Base-by-base conservation (phyloP, 2,113 vertebrate species). In the Anguilla rostrata region DNA sequence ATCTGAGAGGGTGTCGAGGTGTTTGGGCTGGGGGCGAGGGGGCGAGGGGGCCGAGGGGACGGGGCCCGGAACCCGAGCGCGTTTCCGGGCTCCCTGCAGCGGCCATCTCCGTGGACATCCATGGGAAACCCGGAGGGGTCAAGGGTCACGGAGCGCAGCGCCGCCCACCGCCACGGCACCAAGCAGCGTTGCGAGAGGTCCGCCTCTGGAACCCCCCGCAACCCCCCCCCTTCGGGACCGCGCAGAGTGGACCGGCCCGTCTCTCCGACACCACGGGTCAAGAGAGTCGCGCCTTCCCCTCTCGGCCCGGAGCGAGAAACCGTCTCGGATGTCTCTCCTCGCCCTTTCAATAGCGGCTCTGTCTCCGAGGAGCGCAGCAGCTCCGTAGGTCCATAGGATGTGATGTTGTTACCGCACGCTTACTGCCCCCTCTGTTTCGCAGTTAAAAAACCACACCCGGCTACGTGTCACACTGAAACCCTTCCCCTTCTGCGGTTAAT, bases 11-110 rank as follows among this genome's bases (percentile, higher is more conserved):
- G 89, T 91, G 88, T 91, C 93, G 94, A 66, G 60, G 60, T 93
- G 92, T 94, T 95, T 94, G 90, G 92, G 92, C 90, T 91, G 93
- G 92, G 87, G 91, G 91, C 89, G 87, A 78, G 84, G 89, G 34
- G 34, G 34, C 34, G 34, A 34, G 34, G 34, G 34, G 34, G 91
- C 90, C 89, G 87, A 78, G 84, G 89, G 83, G 86, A 89, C 90
- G 90, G 89, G 88, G 14, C 1, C 90, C 75, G 87, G 93, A 92
- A 94, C 93, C 90, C 71, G 26, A 91, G 92, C 88, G 90, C 91
- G 85, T 0, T 9, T 83, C n/a, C 53, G 14, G 80, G 81, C 78
- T 78, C 53, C 3, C 87, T 85, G 90, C 89, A 85, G 88, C 87
- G 87, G 86, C 89, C 87, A 86, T 91, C 84, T 90, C 85, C 5